These are phyloP conservation scores for Platycercus adscitus DNA, from an alignment of 2,113 vertebrate genomes.

Conservation along the genomic window DNA sequence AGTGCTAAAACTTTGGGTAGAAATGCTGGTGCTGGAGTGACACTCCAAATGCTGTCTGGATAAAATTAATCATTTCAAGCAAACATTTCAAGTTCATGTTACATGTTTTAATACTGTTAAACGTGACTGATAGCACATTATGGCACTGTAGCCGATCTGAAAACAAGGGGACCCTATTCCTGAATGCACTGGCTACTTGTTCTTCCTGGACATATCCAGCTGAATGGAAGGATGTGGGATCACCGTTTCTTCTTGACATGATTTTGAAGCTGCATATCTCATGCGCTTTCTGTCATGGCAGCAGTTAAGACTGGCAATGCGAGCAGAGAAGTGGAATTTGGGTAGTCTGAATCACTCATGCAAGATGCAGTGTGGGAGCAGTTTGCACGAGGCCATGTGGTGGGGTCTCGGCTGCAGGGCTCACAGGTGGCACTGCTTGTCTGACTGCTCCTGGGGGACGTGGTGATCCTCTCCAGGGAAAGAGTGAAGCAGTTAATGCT, in stretches of 20 bases:
- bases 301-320: background rate
- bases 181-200: background rate
- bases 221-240: background rate
- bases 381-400: rapidly evolving
- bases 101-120: background rate
- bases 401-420: rapidly evolving
- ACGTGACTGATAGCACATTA: background rate
- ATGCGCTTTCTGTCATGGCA: background rate
- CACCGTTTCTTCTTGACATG: rapidly evolving
- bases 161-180: background rate
- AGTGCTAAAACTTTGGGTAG: constrained; percentile 9
- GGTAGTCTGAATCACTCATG: background rate
- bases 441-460: background rate
- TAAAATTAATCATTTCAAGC: background rate
- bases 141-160: background rate
- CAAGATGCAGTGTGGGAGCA: background rate
- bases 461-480: background rate
- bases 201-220: background rate
- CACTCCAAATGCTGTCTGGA: background rate
- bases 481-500: background rate
- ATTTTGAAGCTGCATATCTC: background rate
- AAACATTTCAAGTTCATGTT: background rate
- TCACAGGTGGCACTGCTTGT: rapidly evolving
- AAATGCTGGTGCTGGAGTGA: background rate
- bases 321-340: background rate